Evolutionary conservation across 2,888 invertebrate genomes (phyloP).

Genomic region (Litoditis marina): DNA sequence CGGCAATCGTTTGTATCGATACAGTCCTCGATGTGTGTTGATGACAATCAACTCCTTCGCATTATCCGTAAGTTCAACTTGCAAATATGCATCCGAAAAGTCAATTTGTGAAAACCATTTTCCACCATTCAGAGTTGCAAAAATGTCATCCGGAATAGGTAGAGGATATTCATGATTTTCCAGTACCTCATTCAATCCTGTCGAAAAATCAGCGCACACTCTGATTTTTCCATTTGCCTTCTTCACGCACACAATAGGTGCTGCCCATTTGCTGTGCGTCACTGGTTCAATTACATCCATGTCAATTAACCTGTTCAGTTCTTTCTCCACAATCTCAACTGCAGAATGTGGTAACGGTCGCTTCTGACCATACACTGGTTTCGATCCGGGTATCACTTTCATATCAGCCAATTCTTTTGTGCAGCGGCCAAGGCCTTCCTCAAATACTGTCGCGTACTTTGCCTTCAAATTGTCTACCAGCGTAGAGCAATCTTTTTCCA

Average conservation of each 20-base stretch:
- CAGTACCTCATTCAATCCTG: conserved; percentile 36
- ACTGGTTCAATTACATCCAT: too few species aligned
- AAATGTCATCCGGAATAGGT: conserved; percentile 37
- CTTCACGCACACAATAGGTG: conserved; percentile 40
- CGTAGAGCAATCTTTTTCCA: too few species aligned
- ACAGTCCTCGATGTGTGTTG: conserved; percentile 43
- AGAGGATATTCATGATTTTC: conserved; percentile 37
- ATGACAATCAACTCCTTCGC: conserved; percentile 18
- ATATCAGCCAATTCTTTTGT: too few species aligned
- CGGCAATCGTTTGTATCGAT: conserved; percentile 33
- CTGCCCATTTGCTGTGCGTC: too few species aligned
- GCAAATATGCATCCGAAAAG: conserved; percentile 38
- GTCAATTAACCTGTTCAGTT: too few species aligned
- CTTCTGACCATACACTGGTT: too few species aligned
- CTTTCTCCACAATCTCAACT: too few species aligned
- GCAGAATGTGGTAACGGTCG: too few species aligned
- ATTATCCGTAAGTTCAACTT: conserved; percentile 36
- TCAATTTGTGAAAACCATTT: conserved; percentile 31
- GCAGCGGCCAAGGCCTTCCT: too few species aligned
- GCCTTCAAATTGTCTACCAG: too few species aligned
- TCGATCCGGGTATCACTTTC: too few species aligned
- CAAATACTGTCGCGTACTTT: too few species aligned
- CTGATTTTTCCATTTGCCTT: conserved; percentile 23
- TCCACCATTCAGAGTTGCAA: conserved; percentile 28
- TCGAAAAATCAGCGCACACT: conserved; percentile 34